Evolutionary conservation across 2,888 invertebrate species (phyloP), one percentile per base, ranked within the genome.

Genomic region (Scaptomyza tumidula): DNA sequence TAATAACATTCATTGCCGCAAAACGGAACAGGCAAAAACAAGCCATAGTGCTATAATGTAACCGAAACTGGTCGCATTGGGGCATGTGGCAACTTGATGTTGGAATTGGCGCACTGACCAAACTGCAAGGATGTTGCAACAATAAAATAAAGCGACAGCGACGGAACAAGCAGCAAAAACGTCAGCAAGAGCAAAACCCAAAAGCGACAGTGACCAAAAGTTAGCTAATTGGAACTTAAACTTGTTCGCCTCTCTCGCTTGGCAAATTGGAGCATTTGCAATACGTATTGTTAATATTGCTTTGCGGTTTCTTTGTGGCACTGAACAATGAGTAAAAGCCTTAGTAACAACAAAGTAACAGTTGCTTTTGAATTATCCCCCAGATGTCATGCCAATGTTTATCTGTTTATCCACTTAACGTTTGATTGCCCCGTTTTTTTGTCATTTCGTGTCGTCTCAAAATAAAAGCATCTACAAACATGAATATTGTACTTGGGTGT

Each of bases 1-100:
- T 39, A 39, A 50, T 19, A 50, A 79, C 88, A 87, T 85, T 85
- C 84, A 85, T 85, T 85, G 85, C 83, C 87, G 88, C 86, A 88
- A 88, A 88, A 86, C 85, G 85, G 80, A 85, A 88, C 88, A 73
- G 60, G 37, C 71, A 53, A 70, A 73, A 39, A 13, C 24, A 77
- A 65, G 74, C 78, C 74, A 77, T 24, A 56, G n/a, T 59, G 57
- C 78, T 56, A 85, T 85, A 79, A 80, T 84, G 88, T 87, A 82
- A 86, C 87, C 88, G 86, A 87, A 86, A 84, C 87, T 83, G 79
- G 83, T 87, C 80, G 82, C 64, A 78, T 69, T 71, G 82, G 77
- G 63, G 67, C 59, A 79, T 84, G 86, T 86, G 86, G 86, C 78
- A 84, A 84, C 54, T 71, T 62, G 54, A 1, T 35, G 35, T 3